These are phyloP conservation scores for zebrafish (Danio rerio) DNA, from an alignment of 2,113 vertebrate species.

Conservation along the genomic window GRCz12tu NC_133179.1:4253501-4254000, in stretches of 20 bases:
- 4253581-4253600: conserved; percentile 37
- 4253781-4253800: not conserved
- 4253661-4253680: not conserved
- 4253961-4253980: conserved; percentile 2
- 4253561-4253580: conserved; percentile 41
- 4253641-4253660: not conserved
- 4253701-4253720: not conserved
- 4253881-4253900: not conserved
- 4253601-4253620: conserved; percentile 37
- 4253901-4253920: not conserved
- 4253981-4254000: conserved; percentile 13
- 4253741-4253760: not conserved
- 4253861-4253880: not conserved
- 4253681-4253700: not conserved
- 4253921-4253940: not conserved
- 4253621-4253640: not conserved
- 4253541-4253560: not conserved
- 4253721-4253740: not conserved
- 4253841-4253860: not conserved
- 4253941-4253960: not conserved
- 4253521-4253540: conserved; percentile 5
- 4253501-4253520: conserved; percentile 17
- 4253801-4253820: not conserved
- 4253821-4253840: not conserved
- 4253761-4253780: not conserved